These are phyloP conservation scores for Atherinomorus stipes DNA, from an alignment of 2,113 vertebrate species.

Conservation along the genomic window DNA sequence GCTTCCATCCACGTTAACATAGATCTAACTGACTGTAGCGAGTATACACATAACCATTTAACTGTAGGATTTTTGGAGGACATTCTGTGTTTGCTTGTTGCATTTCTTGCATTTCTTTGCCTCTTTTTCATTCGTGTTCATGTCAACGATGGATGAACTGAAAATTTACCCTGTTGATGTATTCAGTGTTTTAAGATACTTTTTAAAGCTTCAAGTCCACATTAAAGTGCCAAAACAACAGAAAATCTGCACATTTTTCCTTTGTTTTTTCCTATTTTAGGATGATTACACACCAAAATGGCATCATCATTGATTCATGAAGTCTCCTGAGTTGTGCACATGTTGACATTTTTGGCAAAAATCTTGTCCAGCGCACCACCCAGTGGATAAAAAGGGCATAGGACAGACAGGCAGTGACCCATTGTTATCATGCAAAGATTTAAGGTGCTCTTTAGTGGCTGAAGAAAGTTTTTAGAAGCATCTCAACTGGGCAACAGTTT, in stretches of 20 bases:
- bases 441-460: no score
- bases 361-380: not conserved
- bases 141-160: conserved; percentile 2
- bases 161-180: not conserved
- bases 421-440: no score
- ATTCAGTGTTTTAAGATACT: not conserved
- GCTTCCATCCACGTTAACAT: not conserved
- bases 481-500: no score
- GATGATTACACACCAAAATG: not conserved
- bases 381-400: not conserved
- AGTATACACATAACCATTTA: conserved; percentile 7
- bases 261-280: not conserved
- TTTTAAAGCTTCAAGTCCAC: not conserved
- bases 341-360: no score
- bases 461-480: no score
- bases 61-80: not conserved
- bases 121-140: not conserved
- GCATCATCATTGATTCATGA: no score
- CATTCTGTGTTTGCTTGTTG: not conserved
- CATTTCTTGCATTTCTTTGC: not conserved
- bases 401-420: not conserved
- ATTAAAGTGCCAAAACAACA: conserved; percentile 38
- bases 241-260: not conserved
- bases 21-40: not conserved
- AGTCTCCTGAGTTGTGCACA: no score